A percentile compares a stretch with the other conserved stretches of the same genome.
Evolutionary conservation across 1,140 invertebrate genomes (phyloP).

Genomic region (Neuroterus valhalla): DNA sequence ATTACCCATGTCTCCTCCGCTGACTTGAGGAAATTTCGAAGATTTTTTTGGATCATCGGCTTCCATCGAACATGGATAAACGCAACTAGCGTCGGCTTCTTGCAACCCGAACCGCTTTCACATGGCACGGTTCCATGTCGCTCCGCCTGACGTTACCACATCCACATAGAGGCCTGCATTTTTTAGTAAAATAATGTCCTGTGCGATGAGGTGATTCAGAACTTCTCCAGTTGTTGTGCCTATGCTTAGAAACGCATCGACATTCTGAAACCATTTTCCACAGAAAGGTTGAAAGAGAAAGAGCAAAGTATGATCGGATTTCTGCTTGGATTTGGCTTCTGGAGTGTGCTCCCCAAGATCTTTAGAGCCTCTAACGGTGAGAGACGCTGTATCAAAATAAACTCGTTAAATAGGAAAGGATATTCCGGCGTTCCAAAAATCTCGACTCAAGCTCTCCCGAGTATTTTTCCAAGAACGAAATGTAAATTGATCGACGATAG

Average conservation of each 20-base stretch:
- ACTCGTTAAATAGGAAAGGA: too few species aligned
- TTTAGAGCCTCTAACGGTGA: slow-evolving; percentile 34
- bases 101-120: slow-evolving; percentile 43
- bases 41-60: slow-evolving; percentile 33
- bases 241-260: slow-evolving; percentile 45
- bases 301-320: slow-evolving; percentile 46
- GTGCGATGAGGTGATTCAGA: slow-evolving; percentile 34
- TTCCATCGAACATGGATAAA: slow-evolving; percentile 33
- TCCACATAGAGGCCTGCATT: slow-evolving; percentile 34
- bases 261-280: slow-evolving; percentile 43
- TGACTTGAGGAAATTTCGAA: slow-evolving; percentile 37
- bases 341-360: slow-evolving; percentile 42
- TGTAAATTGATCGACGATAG: too few species aligned
- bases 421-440: too few species aligned
- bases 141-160: slow-evolving; percentile 25
- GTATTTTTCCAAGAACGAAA: too few species aligned
- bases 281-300: slow-evolving; percentile 51
- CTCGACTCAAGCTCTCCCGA: too few species aligned
- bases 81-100: slow-evolving; percentile 22
- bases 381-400: slow-evolving; percentile 35
- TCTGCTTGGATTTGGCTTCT: slow-evolving; percentile 17
- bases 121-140: slow-evolving; percentile 40
- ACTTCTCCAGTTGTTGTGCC: slow-evolving; percentile 32
- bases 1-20: slow-evolving; percentile 22
- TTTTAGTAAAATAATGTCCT: slow-evolving; percentile 33